Evolutionary conservation across 2,888 invertebrate species (phyloP), one percentile per base, ranked within the genome.

Genomic region (Ceriagrion tenellum): DNA sequence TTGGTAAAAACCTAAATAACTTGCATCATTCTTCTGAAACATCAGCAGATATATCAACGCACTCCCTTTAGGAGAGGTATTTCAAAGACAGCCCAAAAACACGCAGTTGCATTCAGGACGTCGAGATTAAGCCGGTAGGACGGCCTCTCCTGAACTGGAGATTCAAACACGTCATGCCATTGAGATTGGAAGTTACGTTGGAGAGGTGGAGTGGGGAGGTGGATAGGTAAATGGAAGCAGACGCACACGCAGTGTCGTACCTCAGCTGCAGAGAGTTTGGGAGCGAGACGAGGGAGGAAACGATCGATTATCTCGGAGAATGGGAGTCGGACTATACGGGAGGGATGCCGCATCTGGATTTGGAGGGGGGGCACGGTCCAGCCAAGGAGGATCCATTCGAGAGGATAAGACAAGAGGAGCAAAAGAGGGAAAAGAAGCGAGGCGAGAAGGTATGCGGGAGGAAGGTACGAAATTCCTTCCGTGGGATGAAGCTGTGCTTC

Each of bases 291-390:
- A 81, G 35, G 81, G n/a, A 81, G 81, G 81, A 81, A 81, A 81
- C 81, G 81, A 81, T 81, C 81, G 81, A 81, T 81, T 81, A 81
- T 81, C 81, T 81, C 81, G 81, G 35, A 35, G 35, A 81, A 81
- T 35, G 81, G 81, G 18, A 81, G 81, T 16, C 35, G 81, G 12
- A 35, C 81, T n/a, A 81, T n/a, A n/a, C n/a, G 81, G 35, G 35
- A 12, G 81, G 81, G 12, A 12, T n/a, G n/a, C n/a, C n/a, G n/a
- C 23, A 30, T 30, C 23, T 74, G 74, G 30, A 35, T 35, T 8
- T 35, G 35, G 35, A 35, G 81, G 35, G 16, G 81, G 81, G 26
- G 10, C 81, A 26, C 81, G 35, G 81, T 35, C 81, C 81, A 81
- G 81, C 35, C 30, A 20, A 81, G 18, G 30, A 81, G 81, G 30